Base-by-base conservation (phyloP, 2,113 vertebrate species). In the Martes martes region DNA sequence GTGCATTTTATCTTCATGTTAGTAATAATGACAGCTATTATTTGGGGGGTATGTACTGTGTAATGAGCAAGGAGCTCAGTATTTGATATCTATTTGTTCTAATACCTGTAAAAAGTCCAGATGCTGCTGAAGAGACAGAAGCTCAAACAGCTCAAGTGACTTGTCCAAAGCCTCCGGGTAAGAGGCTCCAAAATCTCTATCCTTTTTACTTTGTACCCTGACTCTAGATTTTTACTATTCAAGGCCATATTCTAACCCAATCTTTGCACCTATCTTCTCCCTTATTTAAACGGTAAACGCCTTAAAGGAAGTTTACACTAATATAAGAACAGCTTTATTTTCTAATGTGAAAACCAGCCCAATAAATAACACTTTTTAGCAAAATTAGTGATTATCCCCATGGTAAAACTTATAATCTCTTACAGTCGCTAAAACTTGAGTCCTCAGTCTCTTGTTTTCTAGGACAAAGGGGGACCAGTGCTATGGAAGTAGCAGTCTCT, bases 381-480 rank as follows among this genome's bases (percentile, higher is more conserved):
- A 95, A 71, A 92, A 92, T n/a, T 23, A 85, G 13, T 92, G 45
- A 81, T 50, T 96, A 85, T 63, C 19, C 42, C 92, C 18, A 57
- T 26, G 45, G 13, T 69, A 61, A 89, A 33, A 71, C 7, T 50
- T 36, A 67, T 63, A 80, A 69, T 24, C 42, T 69, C 69, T 50
- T 73, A 31, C 39, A 73, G 36, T 39, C 61, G 82, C 79, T 73
- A 28, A 92, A 83, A 47, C 39, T n/a, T 86, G 50, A 82, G 33
- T 86, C 94, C 52, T 79, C 67, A 28, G 13, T 52, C 87, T 95
- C 76, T n/a, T 61, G 89, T 93, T 97, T 95, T 92, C 89, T 28
- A 83, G 47, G 78, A 57, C 59, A 57, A 71, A 73, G 23, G 2
- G 36, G 16, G 55, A 95, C 9, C 18, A 21, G 81, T 93, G 74